Evolutionary conservation across 2,888 invertebrate species (phyloP).

Genomic region (Nasonovia ribisnigri): DNA sequence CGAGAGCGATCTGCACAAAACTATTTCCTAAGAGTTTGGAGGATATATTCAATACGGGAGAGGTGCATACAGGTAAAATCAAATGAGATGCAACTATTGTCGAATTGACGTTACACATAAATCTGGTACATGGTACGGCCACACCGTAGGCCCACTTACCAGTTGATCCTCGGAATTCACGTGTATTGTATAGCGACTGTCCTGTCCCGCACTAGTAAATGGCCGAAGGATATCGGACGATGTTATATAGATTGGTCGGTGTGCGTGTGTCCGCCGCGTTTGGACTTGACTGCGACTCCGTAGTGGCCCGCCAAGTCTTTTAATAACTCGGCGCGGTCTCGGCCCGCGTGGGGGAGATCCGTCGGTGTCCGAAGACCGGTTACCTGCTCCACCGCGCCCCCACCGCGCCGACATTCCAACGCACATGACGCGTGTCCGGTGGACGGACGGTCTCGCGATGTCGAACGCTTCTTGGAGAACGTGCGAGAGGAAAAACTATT

Average conservation of each 20-base stretch:
- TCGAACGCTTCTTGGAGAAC: background rate
- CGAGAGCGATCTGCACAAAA: no score
- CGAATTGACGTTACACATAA: background rate
- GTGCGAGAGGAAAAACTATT: background rate
- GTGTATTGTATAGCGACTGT: background rate
- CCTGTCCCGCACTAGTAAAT: background rate
- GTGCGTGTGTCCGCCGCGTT: background rate
- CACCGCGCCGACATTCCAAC: conserved; percentile 9
- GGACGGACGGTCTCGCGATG: background rate
- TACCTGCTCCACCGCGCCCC: conserved; percentile 5
- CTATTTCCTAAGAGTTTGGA: no score
- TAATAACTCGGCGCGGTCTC: conserved; percentile 29
- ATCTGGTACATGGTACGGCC: background rate
- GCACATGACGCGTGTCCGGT: background rate
- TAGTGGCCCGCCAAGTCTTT: conserved; percentile 4
- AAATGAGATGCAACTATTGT: background rate
- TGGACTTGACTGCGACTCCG: conserved; percentile 48
- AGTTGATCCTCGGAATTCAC: background rate
- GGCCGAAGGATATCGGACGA: background rate
- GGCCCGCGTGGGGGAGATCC: conserved; percentile 33
- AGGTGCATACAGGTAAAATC: background rate
- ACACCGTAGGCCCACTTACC: background rate
- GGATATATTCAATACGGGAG: no score
- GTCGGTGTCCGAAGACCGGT: conserved; percentile 34
- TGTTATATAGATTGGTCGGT: background rate